phyloP scores from a whole-genome alignment of 2,797 vertebrate genomes.

The Cheirogaleus major region DNA sequence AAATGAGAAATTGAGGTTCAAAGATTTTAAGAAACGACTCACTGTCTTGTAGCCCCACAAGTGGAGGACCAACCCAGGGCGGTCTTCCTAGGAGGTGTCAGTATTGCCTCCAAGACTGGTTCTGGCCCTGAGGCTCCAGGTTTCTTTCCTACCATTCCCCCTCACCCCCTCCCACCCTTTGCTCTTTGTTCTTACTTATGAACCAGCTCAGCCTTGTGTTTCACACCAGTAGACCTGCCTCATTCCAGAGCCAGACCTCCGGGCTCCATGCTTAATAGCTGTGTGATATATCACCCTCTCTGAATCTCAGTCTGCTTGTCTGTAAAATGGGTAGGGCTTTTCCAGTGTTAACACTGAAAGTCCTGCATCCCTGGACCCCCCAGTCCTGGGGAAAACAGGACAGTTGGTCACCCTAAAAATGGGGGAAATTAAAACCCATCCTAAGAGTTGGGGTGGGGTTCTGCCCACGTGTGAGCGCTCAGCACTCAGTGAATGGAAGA shows the following conservation, averaged over 20 bases:
- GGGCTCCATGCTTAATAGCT: not conserved
- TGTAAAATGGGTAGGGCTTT: not conserved
- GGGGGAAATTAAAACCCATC: not conserved
- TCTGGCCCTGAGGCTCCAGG: not conserved
- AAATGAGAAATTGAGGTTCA: not conserved
- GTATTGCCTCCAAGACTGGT: not conserved
- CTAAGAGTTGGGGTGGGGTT: too few relatives aligned
- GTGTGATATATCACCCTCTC: not conserved
- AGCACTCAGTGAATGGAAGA: rapidly evolving
- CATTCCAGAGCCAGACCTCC: not conserved
- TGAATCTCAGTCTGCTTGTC: not conserved
- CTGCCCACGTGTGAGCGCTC: rapidly evolving
- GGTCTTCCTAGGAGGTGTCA: not conserved
- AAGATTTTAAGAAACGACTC: not conserved
- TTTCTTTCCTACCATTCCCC: not conserved
- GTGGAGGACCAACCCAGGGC: not conserved
- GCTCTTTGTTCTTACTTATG: not conserved
- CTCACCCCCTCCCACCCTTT: not conserved
- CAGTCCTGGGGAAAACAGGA: not conserved
- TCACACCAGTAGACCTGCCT: not conserved
- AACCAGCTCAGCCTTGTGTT: not conserved
- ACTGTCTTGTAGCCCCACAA: not conserved
- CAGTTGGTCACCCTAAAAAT: not conserved
- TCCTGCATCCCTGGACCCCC: not conserved
- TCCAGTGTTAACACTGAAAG: not conserved